A percentile compares a stretch with the other conserved stretches of the same genome.
Conservation (phyloP, 2,888 invertebrate genomes). For the Ischnus inquisitorius region DNA sequence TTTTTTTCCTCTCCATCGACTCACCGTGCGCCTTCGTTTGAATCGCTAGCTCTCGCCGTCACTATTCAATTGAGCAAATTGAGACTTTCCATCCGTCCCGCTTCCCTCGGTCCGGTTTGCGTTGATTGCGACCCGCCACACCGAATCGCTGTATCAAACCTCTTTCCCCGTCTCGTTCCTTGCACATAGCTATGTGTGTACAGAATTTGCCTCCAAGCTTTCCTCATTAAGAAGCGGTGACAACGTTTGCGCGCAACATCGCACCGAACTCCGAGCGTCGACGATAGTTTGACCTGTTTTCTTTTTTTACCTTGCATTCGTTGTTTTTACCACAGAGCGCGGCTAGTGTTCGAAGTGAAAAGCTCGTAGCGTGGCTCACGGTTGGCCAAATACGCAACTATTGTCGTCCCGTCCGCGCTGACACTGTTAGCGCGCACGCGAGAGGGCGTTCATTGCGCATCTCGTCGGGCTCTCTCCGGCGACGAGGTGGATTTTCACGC, state of each 20-base stretch:
- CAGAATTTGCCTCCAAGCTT: constrained; percentile 41
- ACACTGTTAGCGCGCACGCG: neutral
- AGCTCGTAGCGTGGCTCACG: neutral
- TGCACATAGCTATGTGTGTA: constrained; percentile 30
- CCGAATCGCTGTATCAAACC: constrained; percentile 45
- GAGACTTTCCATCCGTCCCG: constrained; percentile 35
- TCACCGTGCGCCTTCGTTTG: neutral
- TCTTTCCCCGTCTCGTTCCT: constrained; percentile 32
- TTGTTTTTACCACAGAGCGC: neutral
- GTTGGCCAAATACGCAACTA: constrained; percentile 46
- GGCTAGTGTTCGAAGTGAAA: neutral
- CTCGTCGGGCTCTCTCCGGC: constrained; percentile 13
- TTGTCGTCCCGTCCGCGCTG: constrained; percentile 37
- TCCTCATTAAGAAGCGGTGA: constrained; percentile 61
- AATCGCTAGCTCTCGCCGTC: constrained; percentile 40
- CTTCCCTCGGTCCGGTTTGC: constrained; percentile 43
- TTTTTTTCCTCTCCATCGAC: constrained; percentile 33
- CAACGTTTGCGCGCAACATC: constrained; percentile 52
- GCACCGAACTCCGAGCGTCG: constrained; percentile 18
- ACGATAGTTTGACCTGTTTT: constrained; percentile 11
- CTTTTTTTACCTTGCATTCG: neutral
- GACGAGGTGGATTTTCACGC: constrained; percentile 39
- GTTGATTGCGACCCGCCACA: constrained; percentile 53
- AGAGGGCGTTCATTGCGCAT: neutral
- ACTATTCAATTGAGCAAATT: constrained; percentile 58